phyloP scores from a whole-genome alignment of 2,797 vertebrate species.

The Xyrichtys novacula region DNA sequence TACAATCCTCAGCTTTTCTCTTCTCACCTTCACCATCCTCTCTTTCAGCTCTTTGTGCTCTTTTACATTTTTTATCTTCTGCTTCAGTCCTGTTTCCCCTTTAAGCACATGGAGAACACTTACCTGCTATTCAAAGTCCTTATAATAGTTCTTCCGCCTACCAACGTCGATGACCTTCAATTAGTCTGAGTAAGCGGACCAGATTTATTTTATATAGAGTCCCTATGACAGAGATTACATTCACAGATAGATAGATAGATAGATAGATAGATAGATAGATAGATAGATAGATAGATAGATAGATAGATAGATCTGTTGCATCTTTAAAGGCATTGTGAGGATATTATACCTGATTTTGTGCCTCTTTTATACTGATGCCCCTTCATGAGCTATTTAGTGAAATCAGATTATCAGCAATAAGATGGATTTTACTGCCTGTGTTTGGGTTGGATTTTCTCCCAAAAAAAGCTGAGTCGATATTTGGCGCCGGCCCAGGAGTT shows the following conservation, averaged over 20 bases:
- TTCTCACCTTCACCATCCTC: constrained; percentile 49
- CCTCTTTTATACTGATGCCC: too few species aligned
- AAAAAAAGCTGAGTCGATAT: too few species aligned
- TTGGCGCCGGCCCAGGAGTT: too few species aligned
- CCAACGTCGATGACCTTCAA: constrained; percentile 59
- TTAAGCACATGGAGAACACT: constrained; percentile 61
- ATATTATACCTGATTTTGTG: too few species aligned
- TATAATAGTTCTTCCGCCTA: constrained; percentile 51
- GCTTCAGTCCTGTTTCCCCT: constrained; percentile 47
- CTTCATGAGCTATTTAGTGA: too few species aligned
- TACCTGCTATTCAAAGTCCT: constrained; percentile 54
- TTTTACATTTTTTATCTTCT: constrained; percentile 28
- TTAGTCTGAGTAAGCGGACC: constrained; percentile 46
- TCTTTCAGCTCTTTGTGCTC: constrained; percentile 32
- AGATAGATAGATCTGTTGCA: constrained; percentile 11
- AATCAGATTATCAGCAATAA: too few species aligned
- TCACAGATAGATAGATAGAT: constrained; percentile 5
- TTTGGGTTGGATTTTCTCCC: too few species aligned
- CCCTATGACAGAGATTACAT: not conserved
- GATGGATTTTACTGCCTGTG: too few species aligned
- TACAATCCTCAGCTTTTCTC: constrained; percentile 14
- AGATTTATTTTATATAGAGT: constrained; percentile 16
- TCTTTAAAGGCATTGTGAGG: too few species aligned
- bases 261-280: constrained; percentile 14
- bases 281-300: constrained; percentile 10